Evolutionary conservation across 2,113 vertebrate species (phyloP).

Genomic region (Amia ocellicauda): DNA sequence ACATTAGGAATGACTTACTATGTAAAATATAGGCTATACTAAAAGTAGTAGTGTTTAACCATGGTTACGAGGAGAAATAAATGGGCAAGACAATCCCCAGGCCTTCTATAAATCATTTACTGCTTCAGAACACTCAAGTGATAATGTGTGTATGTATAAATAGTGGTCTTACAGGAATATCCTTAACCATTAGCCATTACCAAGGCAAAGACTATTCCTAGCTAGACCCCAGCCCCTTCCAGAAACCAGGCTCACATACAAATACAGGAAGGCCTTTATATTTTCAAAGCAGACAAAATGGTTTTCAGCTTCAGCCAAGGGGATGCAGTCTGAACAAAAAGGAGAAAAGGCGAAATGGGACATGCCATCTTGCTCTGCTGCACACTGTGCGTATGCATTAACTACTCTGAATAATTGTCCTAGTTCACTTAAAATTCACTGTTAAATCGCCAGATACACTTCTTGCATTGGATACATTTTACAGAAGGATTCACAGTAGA

Average conservation of each 20-base stretch:
- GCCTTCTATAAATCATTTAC: neutral
- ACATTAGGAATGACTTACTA: too few relatives aligned
- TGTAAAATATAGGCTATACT: too few relatives aligned
- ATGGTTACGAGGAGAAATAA: neutral
- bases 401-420: neutral
- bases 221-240: neutral
- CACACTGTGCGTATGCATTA: neutral
- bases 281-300: neutral
- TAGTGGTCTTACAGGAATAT: neutral
- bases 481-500: too few relatives aligned
- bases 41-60: neutral
- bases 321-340: slow-evolving; percentile 1
- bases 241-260: neutral
- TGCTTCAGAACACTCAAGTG: neutral
- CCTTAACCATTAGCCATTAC: neutral
- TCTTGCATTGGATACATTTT: too few relatives aligned
- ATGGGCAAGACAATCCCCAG: neutral
- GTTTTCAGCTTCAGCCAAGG: slow-evolving; percentile 9
- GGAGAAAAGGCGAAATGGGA: neutral
- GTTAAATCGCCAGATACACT: too few relatives aligned
- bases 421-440: too few relatives aligned
- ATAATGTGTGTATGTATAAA: too few relatives aligned
- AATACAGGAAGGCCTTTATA: neutral
- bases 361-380: neutral
- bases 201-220: too few relatives aligned